phyloP scores from a whole-genome alignment of 1,140 invertebrate species.

The Procambarus clarkii region DNA sequence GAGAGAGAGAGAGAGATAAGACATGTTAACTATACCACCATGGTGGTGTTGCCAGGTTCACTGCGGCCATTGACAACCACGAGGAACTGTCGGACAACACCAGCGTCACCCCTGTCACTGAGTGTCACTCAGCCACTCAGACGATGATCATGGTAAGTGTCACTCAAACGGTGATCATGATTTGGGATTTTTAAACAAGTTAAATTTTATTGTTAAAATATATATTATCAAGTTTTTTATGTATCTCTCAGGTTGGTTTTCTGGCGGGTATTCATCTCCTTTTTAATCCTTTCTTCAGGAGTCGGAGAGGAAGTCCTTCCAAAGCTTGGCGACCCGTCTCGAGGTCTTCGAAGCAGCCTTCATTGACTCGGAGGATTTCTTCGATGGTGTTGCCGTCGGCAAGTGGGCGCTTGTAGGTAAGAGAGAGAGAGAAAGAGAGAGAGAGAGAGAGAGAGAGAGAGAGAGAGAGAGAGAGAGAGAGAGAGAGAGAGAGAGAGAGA shows the following conservation, averaged over 20 bases:
- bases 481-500: conserved; percentile 12
- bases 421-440: conserved; percentile 3
- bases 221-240: too few relatives aligned
- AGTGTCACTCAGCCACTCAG: not conserved
- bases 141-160: conserved; percentile 17
- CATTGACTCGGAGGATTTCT: conserved; percentile 3
- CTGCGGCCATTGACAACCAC: conserved; percentile 18
- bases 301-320: conserved; percentile 24
- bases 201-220: too few relatives aligned
- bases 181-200: too few relatives aligned
- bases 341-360: not conserved
- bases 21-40: too few relatives aligned
- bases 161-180: too few relatives aligned
- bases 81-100: not conserved
- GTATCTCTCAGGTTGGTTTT: too few relatives aligned
- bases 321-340: not conserved
- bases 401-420: conserved; percentile 36
- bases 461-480: not conserved
- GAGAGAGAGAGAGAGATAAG: too few relatives aligned
- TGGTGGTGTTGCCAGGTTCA: conserved; percentile 15
- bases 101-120: conserved; percentile 22
- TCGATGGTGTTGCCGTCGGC: not conserved
- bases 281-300: conserved; percentile 1
- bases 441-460: conserved; percentile 3
- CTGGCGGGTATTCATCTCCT: too few relatives aligned